Evolutionary conservation across 53 echinoderm and acorn worm genomes (phyloP).

Genomic region (Luidia sarsii): DNA sequence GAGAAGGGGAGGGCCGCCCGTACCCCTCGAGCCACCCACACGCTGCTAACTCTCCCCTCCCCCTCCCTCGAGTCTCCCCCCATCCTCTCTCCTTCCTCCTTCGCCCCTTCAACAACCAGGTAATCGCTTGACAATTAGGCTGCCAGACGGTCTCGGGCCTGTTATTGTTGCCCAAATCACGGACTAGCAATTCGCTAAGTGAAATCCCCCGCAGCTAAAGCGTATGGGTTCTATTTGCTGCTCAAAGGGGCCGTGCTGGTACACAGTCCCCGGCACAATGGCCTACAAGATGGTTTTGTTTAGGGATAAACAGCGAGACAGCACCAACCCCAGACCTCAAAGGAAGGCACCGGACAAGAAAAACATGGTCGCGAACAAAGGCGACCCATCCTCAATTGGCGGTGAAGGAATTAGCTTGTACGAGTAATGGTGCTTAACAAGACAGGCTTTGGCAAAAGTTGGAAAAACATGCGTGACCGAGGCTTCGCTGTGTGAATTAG

Average conservation of each 20-base stretch:
- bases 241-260: conserved; percentile 12
- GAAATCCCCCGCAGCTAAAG: conserved; percentile 17
- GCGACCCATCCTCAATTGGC: conserved; percentile 1
- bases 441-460: conserved; percentile 21
- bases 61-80: too few relatives aligned
- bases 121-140: conserved; percentile 33
- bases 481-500: conserved; percentile 18
- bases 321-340: background rate
- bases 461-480: conserved; percentile 19
- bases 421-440: conserved; percentile 36
- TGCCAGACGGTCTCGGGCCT: conserved; percentile 25
- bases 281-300: conserved; percentile 33
- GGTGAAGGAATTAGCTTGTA: conserved; percentile 2
- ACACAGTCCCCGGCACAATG: background rate
- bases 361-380: conserved; percentile 11
- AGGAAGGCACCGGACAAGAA: background rate
- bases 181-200: conserved; percentile 45
- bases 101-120: background rate
- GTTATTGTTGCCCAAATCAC: conserved; percentile 47
- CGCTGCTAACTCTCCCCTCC: too few relatives aligned
- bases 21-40: too few relatives aligned
- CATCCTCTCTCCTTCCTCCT: too few relatives aligned
- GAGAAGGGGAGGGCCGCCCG: too few relatives aligned
- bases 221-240: conserved; percentile 37
- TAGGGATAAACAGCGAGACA: conserved; percentile 32